phyloP scores from a whole-genome alignment of 2,113 vertebrate genomes.

The Tachysurus vachellii region DNA sequence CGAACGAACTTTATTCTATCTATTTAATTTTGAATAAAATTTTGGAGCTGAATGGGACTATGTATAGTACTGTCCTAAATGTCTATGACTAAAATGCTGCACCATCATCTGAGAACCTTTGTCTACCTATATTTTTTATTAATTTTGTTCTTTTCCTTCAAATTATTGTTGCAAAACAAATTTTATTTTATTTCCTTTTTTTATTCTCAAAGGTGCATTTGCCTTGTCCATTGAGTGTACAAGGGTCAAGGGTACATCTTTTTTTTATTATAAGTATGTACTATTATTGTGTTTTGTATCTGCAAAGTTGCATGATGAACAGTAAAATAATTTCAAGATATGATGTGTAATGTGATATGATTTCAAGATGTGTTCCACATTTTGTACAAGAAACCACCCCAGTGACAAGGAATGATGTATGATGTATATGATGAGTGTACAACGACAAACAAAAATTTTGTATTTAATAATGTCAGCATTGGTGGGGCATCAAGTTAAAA shows the following conservation, averaged over 20 bases:
- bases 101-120: not conserved
- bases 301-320: not conserved
- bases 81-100: not conserved
- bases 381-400: too few relatives aligned
- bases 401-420: too few relatives aligned
- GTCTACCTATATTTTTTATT: not conserved
- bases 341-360: too few relatives aligned
- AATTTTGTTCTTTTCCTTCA: not conserved
- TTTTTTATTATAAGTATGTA: not conserved
- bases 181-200: not conserved
- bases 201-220: not conserved
- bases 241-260: not conserved
- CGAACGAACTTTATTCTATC: too few relatives aligned
- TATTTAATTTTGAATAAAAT: not conserved
- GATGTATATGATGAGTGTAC: too few relatives aligned
- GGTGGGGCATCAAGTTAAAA: too few relatives aligned
- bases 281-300: not conserved
- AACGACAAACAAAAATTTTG: too few relatives aligned
- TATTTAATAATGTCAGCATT: too few relatives aligned
- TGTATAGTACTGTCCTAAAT: not conserved
- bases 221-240: not conserved
- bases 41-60: not conserved
- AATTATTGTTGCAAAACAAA: not conserved
- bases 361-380: too few relatives aligned
- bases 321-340: too few relatives aligned